Percentiles rank a stretch among this genome's conserved stretches.
These are phyloP conservation scores for Drosophila bocki DNA, from an alignment of 1,140 invertebrate species.

Conservation along the genomic window DNA sequence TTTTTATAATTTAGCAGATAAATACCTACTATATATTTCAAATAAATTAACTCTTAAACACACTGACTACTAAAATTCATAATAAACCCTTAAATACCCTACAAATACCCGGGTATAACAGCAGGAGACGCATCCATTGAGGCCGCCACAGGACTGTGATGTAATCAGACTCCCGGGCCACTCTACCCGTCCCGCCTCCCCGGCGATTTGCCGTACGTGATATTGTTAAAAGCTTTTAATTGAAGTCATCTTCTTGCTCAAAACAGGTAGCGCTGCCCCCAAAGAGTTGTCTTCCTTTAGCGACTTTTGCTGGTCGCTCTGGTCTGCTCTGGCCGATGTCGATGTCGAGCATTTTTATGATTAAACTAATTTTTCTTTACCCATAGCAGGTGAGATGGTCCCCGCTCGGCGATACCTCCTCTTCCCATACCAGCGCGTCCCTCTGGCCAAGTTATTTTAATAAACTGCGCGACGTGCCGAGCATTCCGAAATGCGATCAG, in stretches of 20 bases:
- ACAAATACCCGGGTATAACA: constrained; percentile 1
- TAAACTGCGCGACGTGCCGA: constrained; percentile 82
- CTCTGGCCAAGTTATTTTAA: constrained; percentile 81
- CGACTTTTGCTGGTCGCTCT: constrained; percentile 16
- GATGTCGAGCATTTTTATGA: constrained; percentile 84
- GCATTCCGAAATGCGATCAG: constrained; percentile 78
- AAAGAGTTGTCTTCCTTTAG: constrained; percentile 38
- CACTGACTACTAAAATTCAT: no score
- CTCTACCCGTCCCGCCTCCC: background rate
- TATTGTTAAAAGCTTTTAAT: constrained; percentile 85
- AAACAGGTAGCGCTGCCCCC: constrained; percentile 82
- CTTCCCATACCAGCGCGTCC: constrained; percentile 37
- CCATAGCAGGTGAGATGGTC: constrained; percentile 81
- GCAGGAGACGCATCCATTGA: constrained; percentile 48
- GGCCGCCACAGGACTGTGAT: constrained; percentile 68
- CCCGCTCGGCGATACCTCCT: constrained; percentile 6
- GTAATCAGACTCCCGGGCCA: constrained; percentile 61
- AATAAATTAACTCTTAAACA: no score
- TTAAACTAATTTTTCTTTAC: constrained; percentile 84
- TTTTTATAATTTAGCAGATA: no score
- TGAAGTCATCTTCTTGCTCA: constrained; percentile 83
- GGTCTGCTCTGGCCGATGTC: constrained; percentile 44
- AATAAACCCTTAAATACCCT: background rate
- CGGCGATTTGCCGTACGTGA: constrained; percentile 79
- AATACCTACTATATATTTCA: no score